These are phyloP conservation scores for Drosophila aff. DNA, from an alignment of 1,140 invertebrate species.

Conservation along the genomic window DNA sequence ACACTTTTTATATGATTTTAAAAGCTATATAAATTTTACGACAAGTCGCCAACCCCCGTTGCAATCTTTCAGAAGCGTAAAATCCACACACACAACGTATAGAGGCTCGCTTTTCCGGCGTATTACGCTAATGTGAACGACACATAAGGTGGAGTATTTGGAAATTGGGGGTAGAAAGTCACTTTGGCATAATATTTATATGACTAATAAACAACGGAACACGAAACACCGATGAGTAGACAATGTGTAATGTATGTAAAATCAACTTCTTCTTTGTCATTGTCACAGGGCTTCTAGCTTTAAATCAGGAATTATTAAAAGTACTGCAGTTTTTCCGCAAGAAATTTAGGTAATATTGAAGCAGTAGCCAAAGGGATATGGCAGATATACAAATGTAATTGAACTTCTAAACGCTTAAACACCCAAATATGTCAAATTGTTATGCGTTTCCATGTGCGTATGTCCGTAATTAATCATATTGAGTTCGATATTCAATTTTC, in stretches of 20 bases:
- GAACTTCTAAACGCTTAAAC: constrained; percentile 30
- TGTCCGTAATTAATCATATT: constrained; percentile 50
- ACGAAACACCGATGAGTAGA: constrained; percentile 43
- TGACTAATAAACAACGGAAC: constrained; percentile 71
- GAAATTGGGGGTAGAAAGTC: constrained; percentile 18
- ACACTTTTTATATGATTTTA: constrained; percentile 82
- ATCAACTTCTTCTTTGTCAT: constrained; percentile 3
- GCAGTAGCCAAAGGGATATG: not conserved
- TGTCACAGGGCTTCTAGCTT: constrained; percentile 11
- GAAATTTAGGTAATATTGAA: constrained; percentile 15
- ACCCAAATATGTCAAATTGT: not conserved
- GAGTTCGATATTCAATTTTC: constrained; percentile 48
- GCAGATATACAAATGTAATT: not conserved
- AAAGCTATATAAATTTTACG: constrained; percentile 78
- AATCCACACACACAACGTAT: constrained; percentile 47
- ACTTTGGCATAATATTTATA: constrained; percentile 72
- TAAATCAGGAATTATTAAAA: constrained; percentile 43
- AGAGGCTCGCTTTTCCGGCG: constrained; percentile 57
- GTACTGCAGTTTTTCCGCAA: constrained; percentile 7
- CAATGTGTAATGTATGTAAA: constrained; percentile 26
- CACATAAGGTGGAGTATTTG: constrained; percentile 20
- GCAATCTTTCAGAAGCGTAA: constrained; percentile 33
- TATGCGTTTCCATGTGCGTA: not conserved
- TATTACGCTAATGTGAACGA: constrained; percentile 75
- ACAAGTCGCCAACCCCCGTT: constrained; percentile 42